phyloP scores from a whole-genome alignment of 2,113 vertebrate genomes.

The Columba janthina region DNA sequence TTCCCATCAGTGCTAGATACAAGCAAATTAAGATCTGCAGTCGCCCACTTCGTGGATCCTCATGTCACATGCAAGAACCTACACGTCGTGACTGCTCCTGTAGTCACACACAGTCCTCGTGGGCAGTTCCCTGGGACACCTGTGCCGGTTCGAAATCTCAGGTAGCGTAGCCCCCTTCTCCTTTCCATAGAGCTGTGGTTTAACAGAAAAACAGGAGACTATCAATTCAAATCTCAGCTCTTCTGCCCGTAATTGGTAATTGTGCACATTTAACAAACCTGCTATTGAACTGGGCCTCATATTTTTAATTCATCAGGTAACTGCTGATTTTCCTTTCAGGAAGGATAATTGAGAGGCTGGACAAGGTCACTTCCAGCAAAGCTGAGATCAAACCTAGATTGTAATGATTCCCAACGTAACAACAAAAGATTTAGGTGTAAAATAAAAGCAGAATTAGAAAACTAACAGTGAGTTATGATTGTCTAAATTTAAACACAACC shows the following conservation, averaged over 20 bases:
- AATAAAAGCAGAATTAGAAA: no score
- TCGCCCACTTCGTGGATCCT: background rate
- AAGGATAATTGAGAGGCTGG: constrained; percentile 29
- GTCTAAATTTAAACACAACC: no score
- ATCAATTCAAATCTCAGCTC: constrained; percentile 44
- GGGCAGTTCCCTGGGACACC: rapidly evolving
- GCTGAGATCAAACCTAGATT: constrained; percentile 3
- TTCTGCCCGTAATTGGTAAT: constrained; percentile 44
- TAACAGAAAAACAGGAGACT: constrained; percentile 55
- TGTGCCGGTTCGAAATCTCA: background rate
- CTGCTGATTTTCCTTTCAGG: constrained; percentile 26
- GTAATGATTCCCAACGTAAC: background rate
- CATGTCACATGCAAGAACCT: background rate
- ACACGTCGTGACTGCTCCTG: background rate
- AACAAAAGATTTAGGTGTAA: no score
- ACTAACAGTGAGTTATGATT: no score
- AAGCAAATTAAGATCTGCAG: background rate
- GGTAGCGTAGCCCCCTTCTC: background rate
- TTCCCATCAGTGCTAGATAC: background rate
- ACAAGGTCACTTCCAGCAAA: background rate
- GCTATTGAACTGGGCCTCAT: constrained; percentile 14
- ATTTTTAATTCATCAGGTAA: constrained; percentile 47
- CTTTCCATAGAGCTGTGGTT: background rate
- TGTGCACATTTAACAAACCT: constrained; percentile 3
- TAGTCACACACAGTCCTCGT: background rate